These are phyloP conservation scores for Mustela nigripes DNA, from an alignment of 2,113 vertebrate genomes.

Conservation along the genomic window DNA sequence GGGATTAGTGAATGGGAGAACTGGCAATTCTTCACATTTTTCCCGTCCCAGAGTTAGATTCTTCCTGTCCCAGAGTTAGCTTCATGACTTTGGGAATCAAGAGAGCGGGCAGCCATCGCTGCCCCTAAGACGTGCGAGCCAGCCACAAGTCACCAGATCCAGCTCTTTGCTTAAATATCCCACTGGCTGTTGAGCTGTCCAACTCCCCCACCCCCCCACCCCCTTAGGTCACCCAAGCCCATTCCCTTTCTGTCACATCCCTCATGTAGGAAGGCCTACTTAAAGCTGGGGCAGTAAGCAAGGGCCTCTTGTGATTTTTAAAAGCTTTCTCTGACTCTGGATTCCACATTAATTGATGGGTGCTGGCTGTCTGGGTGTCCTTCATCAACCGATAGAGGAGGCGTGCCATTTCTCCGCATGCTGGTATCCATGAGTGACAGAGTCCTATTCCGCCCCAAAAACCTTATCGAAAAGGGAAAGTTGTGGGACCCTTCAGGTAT, in stretches of 20 bases:
- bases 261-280: neutral
- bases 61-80: too few species aligned
- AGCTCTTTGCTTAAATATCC: too few species aligned
- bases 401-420: neutral
- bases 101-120: too few species aligned
- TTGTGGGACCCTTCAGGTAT: neutral
- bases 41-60: too few species aligned
- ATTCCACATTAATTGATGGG: neutral
- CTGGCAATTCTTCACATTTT: too few species aligned
- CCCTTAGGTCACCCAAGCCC: neutral
- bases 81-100: too few species aligned
- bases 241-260: neutral
- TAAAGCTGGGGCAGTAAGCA: neutral
- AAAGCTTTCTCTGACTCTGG: neutral
- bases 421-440: neutral
- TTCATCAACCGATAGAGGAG: neutral
- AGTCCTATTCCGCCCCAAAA: neutral
- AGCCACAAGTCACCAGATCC: too few species aligned
- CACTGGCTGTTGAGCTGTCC: neutral
- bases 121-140: too few species aligned
- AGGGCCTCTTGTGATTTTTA: neutral
- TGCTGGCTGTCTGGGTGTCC: neutral
- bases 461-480: neutral
- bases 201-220: too few species aligned
- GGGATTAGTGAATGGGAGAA: too few species aligned